phyloP scores from a whole-genome alignment of 2,888 invertebrate genomes.

The Lutraria lutraria region DNA sequence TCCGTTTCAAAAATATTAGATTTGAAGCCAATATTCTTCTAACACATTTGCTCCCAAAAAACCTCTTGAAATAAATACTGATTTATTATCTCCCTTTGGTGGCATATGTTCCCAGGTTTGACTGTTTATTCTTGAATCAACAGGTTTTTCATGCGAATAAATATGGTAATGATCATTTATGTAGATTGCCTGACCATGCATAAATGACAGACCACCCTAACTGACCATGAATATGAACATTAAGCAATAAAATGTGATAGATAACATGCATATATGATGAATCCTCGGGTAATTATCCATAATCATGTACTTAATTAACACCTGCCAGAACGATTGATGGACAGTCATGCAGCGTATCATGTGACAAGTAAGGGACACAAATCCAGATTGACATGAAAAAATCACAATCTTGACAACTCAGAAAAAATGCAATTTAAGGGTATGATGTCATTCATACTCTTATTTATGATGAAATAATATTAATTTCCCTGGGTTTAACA shows the following conservation, averaged over 20 bases:
- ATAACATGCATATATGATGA: neutral
- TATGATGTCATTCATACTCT: too few relatives aligned
- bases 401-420: too few relatives aligned
- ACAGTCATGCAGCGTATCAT: neutral
- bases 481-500: too few relatives aligned
- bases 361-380: neutral
- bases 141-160: neutral
- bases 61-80: too few relatives aligned
- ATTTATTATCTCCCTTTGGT: too few relatives aligned
- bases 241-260: conserved; percentile 9
- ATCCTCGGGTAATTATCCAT: neutral
- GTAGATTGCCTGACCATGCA: neutral
- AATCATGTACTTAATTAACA: conserved; percentile 14
- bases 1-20: too few relatives aligned
- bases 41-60: too few relatives aligned
- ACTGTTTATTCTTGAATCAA: neutral
- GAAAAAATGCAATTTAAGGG: too few relatives aligned
- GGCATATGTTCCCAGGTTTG: too few relatives aligned
- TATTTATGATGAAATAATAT: too few relatives aligned
- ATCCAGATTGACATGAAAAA: too few relatives aligned
- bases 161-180: neutral
- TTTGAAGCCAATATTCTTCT: too few relatives aligned
- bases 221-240: neutral
- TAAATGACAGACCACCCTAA: neutral
- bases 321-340: neutral